Evolutionary conservation across 2,113 vertebrate species (phyloP), one percentile per base, ranked within the genome.

Genomic region (Thalassoma bifasciatum): DNA sequence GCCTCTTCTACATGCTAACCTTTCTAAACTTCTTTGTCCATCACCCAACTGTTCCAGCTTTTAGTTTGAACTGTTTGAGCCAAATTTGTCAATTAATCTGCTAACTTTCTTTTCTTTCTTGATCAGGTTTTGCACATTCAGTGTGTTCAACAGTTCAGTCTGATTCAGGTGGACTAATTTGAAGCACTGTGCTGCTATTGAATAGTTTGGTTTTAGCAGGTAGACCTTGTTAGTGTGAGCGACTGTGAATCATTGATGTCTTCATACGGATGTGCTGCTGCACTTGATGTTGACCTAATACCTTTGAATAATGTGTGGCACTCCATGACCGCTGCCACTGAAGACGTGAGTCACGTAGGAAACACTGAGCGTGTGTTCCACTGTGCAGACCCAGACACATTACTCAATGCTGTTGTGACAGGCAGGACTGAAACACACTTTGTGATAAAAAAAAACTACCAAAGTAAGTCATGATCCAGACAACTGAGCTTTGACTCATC

Each of bases 401-500:
- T 37, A 63, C 47, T 65, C 54, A 57, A 16, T n/a, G 34, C 40
- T 24, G 13, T 12, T 26, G 54, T 53, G 54, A 65, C 51, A 8
- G 8, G 30, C 30, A 30, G 3, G 30, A 30, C 30, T 30, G 30
- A 30, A 30, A 30, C 30, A 30, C 30, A 30, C 30, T 30, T 30
- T 30, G 30, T 30, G 30, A 30, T 30, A 4, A 36, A 49, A 36
- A 49, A 36, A 79, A 74, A 19, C 17, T 2, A 47, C 6, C 21
- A 17, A 56, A 53, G 56, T 62, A 53, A 21, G 50, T 40, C 40
- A 56, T 71, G 76, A 46, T 73, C 30, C 54, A 66, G 30, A 7
- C 8, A 70, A 58, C 47, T 46, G 71, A 52, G 76, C 79, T 81
- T 83, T 77, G 52, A 79, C 50, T 77, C 59, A 82, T 73, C 30